Evolutionary conservation across 2,888 invertebrate genomes (phyloP), one percentile per base, ranked within the genome.

Genomic region (Adelognathus sp.): DNA sequence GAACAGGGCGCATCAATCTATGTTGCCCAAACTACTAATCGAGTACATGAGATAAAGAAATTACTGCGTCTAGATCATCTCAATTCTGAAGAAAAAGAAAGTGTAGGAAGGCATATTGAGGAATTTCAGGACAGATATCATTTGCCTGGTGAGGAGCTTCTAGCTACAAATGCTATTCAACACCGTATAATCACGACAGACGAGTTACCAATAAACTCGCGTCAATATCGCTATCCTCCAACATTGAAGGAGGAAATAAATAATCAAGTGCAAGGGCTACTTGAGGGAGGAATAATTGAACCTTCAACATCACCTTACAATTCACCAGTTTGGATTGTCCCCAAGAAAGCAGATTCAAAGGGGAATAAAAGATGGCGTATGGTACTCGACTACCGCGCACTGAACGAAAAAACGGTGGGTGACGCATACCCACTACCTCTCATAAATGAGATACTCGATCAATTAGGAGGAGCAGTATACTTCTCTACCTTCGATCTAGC

Each of bases 401-500:
- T 82, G 0, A 83, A 82, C 36, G 76, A 80, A 29, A 76, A 79
- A 61, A 80, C 77, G n/a, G n/a, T n/a, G n/a, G n/a, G n/a, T n/a
- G n/a, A n/a, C n/a, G n/a, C n/a, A n/a, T n/a, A n/a, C n/a, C n/a
- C n/a, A n/a, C n/a, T n/a, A n/a, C n/a, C n/a, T n/a, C n/a, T n/a
- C n/a, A n/a, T n/a, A n/a, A n/a, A n/a, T n/a, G n/a, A n/a, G n/a
- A n/a, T n/a, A 2, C 52, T 87, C 5, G 83, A 87, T 24, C 77
- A 80, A 60, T 21, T 87, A 1, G 81, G 86, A 9, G 70, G 81
- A 1, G 81, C 83, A n/a, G 76, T 60, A 50, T 85, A 83, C 27
- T 86, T 88, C 36, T 81, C 83, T 0, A 83, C 83, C 1, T 56
- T 88, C 0, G 87, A 88, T 67, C 60, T 87, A 1, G 84, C 82